Base-by-base conservation (phyloP, 2,888 invertebrate genomes). In the Rhamnusium bicolor region DNA sequence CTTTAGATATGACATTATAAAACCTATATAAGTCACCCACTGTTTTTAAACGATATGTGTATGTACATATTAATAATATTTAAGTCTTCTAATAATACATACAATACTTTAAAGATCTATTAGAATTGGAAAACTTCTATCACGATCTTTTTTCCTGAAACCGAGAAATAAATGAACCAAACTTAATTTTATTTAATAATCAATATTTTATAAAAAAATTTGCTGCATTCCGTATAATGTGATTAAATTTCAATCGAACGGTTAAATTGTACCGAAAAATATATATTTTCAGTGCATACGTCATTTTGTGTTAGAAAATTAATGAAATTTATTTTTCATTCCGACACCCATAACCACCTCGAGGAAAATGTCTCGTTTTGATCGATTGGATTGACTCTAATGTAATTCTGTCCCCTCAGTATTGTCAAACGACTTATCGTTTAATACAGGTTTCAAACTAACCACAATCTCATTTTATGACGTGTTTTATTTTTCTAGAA, bases 401-500 rank as follows among this genome's bases (percentile, higher is more conserved):
- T 12, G 40, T 53, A 65, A 65, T 49, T 47, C 32, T 32, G 24
- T n/a, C 10, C 27, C 63, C 24, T 53, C 51, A 53, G 32, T 53
- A 53, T 53, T 65, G 65, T 65, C 53, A 53, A 53, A 53, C n/a
- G 62, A 62, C 8, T 46, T 62, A 46, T 40, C 49, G 18, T 65
- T 65, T 53, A 65, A 65, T 65, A 14, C 16, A 12, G 53, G 16
- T 29, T 27, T 53, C 19, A 32, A 40, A 46, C 16, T 21, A 32
- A 21, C 54, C 58, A 63, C 62, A 71, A 67, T 61, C 63, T 54
- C 54, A 46, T 71, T 74, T 73, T 67, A 67, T 67, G 67, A 67
- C 62, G 32, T 40, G 14, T 49, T 67, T 73, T 71, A 66, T 66
- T 54, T 66, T 65, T 40, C 16, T 10, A 19, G 27, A 40, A 51